Percentiles rank a stretch among this genome's conserved stretches.
These are phyloP conservation scores for Callorhinus ursinus DNA, from an alignment of 2,113 vertebrate species.

Conservation along the genomic window DNA sequence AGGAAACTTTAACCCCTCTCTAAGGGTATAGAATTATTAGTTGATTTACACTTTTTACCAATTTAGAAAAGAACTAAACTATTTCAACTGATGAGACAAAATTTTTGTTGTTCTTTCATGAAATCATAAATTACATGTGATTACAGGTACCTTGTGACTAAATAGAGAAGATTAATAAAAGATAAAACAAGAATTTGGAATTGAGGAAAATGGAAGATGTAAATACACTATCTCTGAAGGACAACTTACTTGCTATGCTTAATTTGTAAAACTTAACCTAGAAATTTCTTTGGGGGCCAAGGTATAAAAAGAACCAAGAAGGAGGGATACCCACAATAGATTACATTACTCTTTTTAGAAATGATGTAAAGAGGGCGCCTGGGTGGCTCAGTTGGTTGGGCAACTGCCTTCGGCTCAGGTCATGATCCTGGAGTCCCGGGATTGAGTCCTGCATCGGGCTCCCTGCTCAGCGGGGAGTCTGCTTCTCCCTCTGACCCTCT, in stretches of 20 bases:
- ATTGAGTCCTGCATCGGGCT: no score
- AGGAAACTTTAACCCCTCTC: neutral
- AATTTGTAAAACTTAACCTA: slow-evolving; percentile 2
- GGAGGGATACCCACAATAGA: neutral
- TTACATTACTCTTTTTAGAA: neutral
- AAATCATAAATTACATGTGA: neutral
- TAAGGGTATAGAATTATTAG: neutral
- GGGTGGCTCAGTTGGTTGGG: no score
- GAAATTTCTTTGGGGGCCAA: neutral
- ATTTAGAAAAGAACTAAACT: neutral
- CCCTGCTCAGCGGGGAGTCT: no score
- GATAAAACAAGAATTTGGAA: neutral
- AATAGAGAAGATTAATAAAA: slow-evolving; percentile 12
- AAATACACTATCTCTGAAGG: neutral
- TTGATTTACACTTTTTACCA: neutral
- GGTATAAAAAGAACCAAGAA: neutral
- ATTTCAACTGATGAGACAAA: neutral
- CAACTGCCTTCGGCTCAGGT: no score
- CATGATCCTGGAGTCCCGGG: no score
- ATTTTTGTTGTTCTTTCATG: neutral
- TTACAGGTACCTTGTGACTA: neutral
- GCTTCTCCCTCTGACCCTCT: no score
- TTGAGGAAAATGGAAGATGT: neutral
- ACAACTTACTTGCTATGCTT: neutral
- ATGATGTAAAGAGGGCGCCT: neutral